phyloP scores from a whole-genome alignment of 2,797 vertebrate species.

The Rhadinocentrus ornatus region DNA sequence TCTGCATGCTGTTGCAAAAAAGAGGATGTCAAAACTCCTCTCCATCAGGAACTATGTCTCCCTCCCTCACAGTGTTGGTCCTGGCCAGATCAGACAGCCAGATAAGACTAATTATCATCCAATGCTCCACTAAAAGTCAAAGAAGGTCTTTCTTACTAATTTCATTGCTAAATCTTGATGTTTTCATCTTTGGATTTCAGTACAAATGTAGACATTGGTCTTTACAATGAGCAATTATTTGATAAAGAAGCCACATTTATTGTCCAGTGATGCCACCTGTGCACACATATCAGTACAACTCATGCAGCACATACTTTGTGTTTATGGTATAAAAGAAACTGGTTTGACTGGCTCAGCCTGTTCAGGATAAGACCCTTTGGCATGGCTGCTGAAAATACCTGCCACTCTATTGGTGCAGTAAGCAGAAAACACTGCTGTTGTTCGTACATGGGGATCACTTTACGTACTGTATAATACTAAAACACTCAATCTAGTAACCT shows the following conservation, averaged over 20 bases:
- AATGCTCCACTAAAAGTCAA: too few species aligned
- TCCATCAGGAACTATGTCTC: neutral
- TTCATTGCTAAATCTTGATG: too few species aligned
- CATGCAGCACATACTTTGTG: neutral
- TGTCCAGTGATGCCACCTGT: neutral
- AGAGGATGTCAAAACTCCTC: neutral
- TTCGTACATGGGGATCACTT: neutral
- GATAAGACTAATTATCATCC: too few species aligned
- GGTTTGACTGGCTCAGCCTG: constrained; percentile 41
- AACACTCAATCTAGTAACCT: neutral
- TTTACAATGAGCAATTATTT: neutral
- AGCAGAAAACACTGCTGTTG: neutral
- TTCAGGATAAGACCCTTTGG: constrained; percentile 22
- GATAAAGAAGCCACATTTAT: neutral
- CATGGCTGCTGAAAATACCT: neutral
- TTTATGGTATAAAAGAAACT: constrained; percentile 4
- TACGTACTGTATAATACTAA: neutral
- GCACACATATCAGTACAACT: neutral
- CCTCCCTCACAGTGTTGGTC: neutral
- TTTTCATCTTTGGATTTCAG: too few species aligned
- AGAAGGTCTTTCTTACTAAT: too few species aligned
- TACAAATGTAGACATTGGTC: too few species aligned
- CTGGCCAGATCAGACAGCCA: neutral
- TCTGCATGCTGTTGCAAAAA: neutral
- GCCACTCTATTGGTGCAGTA: too few species aligned